Percentiles rank a stretch among this genome's conserved stretches.
These are phyloP conservation scores for Pogonocichla stellata DNA, from an alignment of 2,113 vertebrate genomes.

Conservation along the genomic window DNA sequence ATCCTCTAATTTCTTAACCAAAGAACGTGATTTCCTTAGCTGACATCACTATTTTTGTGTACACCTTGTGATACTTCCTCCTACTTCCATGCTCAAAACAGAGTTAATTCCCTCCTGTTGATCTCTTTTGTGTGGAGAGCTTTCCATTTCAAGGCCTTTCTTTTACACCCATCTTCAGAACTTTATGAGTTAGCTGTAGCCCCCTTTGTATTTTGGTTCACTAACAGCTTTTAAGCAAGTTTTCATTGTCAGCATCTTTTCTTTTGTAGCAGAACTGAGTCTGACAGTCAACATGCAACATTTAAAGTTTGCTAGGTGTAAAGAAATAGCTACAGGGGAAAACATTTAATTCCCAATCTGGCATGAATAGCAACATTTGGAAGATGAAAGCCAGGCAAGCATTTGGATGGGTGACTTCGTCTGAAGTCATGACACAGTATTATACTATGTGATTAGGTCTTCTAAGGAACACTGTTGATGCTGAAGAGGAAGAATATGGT, in stretches of 20 bases:
- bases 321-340: slow-evolving; percentile 3
- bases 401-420: neutral
- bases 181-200: neutral
- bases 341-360: neutral
- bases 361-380: neutral
- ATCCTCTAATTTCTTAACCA: neutral
- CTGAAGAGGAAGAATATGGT: neutral
- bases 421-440: neutral
- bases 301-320: neutral
- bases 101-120: neutral
- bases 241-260: neutral
- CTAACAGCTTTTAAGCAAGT: neutral
- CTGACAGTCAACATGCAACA: neutral
- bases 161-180: neutral
- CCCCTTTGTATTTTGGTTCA: neutral
- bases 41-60: neutral
- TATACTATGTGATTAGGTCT: neutral
- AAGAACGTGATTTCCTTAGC: neutral
- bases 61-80: neutral
- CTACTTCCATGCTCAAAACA: neutral
- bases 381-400: neutral
- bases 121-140: neutral
- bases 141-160: neutral
- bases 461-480: neutral
- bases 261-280: neutral